Percentiles rank a stretch among this genome's conserved stretches.
Evolutionary conservation across 2,113 vertebrate species (phyloP).

Genomic region (Bufo bufo): DNA sequence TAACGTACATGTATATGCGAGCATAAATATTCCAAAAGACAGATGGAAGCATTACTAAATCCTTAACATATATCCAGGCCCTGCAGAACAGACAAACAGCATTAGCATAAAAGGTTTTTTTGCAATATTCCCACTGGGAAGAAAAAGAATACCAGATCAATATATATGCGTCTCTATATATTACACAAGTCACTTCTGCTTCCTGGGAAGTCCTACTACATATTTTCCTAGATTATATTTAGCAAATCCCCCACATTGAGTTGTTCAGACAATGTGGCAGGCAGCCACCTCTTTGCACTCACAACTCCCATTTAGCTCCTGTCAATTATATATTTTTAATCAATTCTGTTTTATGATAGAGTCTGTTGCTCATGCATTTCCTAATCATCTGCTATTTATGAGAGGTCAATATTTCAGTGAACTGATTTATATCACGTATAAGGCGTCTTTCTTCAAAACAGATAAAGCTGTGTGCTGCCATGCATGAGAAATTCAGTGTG

Average conservation of each 20-base stretch:
- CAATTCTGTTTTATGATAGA: conserved; percentile 52
- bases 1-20: conserved; percentile 22
- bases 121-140: conserved; percentile 46
- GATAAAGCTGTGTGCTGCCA: conserved; percentile 53
- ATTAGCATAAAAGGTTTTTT: conserved; percentile 52
- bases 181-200: conserved; percentile 33
- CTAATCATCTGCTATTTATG: conserved; percentile 58
- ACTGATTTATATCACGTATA: conserved; percentile 49
- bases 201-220: conserved; percentile 37
- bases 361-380: conserved; percentile 56
- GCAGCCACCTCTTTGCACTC: not conserved
- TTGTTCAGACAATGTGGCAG: not conserved
- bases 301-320: not conserved
- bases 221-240: conserved; percentile 37
- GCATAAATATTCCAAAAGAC: conserved; percentile 52
- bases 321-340: conserved; percentile 50
- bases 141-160: conserved; percentile 48
- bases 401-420: conserved; percentile 55
- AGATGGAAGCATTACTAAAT: conserved; percentile 45
- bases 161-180: conserved; percentile 46
- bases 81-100: conserved; percentile 35
- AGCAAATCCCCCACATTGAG: conserved; percentile 1
- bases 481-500: conserved; percentile 55
- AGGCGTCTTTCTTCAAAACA: conserved; percentile 41
- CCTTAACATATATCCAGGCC: conserved; percentile 13